Evolutionary conservation across 2,113 vertebrate species (phyloP).

Genomic region (Pedionomus torquatus): DNA sequence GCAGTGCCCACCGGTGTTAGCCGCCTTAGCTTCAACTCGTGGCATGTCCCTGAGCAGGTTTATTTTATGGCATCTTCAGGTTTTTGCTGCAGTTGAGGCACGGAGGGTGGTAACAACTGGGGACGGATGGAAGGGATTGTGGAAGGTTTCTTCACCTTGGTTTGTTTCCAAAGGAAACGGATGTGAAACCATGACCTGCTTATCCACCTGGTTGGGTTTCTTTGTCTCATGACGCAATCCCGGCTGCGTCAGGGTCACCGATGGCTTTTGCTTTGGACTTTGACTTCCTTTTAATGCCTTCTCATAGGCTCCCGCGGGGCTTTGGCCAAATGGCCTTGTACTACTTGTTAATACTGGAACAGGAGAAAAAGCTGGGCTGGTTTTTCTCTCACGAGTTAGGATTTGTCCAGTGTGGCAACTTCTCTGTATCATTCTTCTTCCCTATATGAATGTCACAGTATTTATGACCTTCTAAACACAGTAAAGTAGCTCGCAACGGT

Average conservation of each 20-base stretch:
- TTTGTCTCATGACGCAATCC: not conserved
- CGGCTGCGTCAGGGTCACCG: not conserved
- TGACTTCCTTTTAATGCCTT: not conserved
- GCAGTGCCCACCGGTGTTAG: not conserved
- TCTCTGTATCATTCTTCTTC: not conserved
- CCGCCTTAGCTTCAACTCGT: not conserved
- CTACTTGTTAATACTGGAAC: not conserved
- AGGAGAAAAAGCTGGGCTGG: accelerated
- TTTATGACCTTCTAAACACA: not conserved
- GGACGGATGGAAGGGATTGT: not conserved
- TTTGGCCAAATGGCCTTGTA: not conserved
- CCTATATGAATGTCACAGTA: not conserved
- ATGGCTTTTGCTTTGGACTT: not conserved
- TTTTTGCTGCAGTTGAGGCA: not conserved
- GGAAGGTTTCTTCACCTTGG: accelerated
- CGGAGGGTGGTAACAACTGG: not conserved
- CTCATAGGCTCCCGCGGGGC: not conserved
- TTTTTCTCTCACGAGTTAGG: not conserved
- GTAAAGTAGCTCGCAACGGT: not conserved
- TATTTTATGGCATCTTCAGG: not conserved
- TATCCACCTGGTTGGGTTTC: no score
- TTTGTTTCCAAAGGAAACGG: not conserved
- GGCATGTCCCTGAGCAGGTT: not conserved
- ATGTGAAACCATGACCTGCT: not conserved
- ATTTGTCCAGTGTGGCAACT: not conserved